These are phyloP conservation scores for Andricus grossulariae DNA, from an alignment of 1,140 invertebrate species.

Conservation along the genomic window DNA sequence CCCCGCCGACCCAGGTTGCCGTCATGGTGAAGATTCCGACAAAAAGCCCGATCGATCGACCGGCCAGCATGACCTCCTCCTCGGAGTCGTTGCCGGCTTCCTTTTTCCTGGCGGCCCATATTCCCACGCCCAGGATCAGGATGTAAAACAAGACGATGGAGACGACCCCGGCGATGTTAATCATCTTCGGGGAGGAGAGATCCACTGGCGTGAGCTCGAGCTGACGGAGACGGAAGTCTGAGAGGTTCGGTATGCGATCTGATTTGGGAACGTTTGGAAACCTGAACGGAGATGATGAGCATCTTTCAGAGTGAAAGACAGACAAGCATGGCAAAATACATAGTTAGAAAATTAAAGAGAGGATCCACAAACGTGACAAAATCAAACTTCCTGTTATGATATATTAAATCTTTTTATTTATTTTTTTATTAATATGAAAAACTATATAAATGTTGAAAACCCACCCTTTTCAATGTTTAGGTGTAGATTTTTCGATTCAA, in stretches of 20 bases:
- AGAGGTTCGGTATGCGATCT: slow-evolving; percentile 66
- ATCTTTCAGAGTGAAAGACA: neutral
- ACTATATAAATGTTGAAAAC: too few species aligned
- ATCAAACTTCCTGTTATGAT: too few species aligned
- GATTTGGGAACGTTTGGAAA: slow-evolving; percentile 64
- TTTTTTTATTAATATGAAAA: too few species aligned
- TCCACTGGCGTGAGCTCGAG: slow-evolving; percentile 69
- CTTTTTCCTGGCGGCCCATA: slow-evolving; percentile 96
- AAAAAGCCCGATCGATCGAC: slow-evolving; percentile 95
- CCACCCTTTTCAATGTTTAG: too few species aligned
- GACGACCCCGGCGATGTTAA: slow-evolving; percentile 93
- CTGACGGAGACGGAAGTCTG: slow-evolving; percentile 68
- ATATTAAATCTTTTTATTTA: too few species aligned
- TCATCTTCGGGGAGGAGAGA: slow-evolving; percentile 80
- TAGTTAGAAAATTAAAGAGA: too few species aligned
- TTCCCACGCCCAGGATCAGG: slow-evolving; percentile 93
- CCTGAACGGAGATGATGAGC: neutral
- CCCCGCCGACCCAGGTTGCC: slow-evolving; percentile 99
- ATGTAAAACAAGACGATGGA: slow-evolving; percentile 96
- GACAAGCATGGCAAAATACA: too few species aligned
- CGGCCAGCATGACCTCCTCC: slow-evolving; percentile 98
- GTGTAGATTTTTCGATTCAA: too few species aligned
- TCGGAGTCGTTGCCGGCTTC: slow-evolving; percentile 89
- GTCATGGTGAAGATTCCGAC: slow-evolving; percentile 99
- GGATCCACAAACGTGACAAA: too few species aligned